Evolutionary conservation across 1,140 invertebrate species (phyloP).

Genomic region (Nasonia giraulti): DNA sequence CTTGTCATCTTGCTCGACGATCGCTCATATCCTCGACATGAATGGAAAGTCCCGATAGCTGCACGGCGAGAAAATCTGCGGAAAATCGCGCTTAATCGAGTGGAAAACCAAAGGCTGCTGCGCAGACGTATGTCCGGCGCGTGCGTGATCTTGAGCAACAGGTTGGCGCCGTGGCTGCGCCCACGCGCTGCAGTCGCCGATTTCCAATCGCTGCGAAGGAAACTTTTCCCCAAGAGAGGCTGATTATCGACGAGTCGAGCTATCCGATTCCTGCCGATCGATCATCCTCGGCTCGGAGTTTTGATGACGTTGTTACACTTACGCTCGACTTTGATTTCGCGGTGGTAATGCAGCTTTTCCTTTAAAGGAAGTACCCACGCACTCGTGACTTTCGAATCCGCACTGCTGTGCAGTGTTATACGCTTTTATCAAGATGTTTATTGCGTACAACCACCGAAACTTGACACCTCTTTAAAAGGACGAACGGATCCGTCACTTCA

Average conservation of each 20-base stretch:
- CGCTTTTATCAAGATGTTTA: neutral
- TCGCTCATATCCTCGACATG: neutral
- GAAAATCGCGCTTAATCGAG: no score
- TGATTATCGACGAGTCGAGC: neutral
- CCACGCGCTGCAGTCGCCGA: slow-evolving; percentile 46
- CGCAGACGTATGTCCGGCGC: neutral
- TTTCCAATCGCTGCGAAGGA: slow-evolving; percentile 5
- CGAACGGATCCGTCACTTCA: neutral
- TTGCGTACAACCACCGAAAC: neutral
- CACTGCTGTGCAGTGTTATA: neutral
- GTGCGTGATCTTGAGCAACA: slow-evolving; percentile 70
- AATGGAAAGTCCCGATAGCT: neutral
- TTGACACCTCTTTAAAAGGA: neutral
- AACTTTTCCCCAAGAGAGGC: neutral
- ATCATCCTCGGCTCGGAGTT: neutral
- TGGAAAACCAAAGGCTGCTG: neutral
- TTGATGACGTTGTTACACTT: neutral
- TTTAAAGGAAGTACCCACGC: slow-evolving; percentile 23
- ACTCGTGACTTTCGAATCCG: slow-evolving; percentile 24
- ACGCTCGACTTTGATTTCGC: neutral
- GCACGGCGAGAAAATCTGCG: neutral
- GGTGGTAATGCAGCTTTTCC: neutral
- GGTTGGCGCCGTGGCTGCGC: slow-evolving; percentile 71
- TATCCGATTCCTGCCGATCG: slow-evolving; percentile 11
- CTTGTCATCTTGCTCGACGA: neutral